phyloP scores from a whole-genome alignment of 92 coral and sea anemone species.

The Palythoa caribaeorum region DNA sequence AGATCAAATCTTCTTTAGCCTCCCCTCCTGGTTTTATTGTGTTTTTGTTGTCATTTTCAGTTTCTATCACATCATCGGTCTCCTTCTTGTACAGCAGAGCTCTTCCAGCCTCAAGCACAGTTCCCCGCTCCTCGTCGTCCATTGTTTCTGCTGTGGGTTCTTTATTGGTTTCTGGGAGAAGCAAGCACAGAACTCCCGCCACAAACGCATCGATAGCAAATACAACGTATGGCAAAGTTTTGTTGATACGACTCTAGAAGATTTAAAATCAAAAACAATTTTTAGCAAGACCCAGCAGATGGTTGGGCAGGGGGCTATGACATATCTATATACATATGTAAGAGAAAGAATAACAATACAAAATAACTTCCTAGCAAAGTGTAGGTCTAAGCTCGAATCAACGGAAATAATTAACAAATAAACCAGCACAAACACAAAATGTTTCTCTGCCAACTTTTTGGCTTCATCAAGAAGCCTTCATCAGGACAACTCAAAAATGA shows the following conservation, averaged over 20 bases:
- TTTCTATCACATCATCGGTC: conserved; percentile 6
- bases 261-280: neutral
- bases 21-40: neutral
- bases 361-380: no score
- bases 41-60: conserved; percentile 4
- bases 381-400: no score
- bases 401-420: no score
- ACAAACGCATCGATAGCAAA: conserved; percentile 88
- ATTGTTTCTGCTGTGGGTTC: conserved; percentile 89
- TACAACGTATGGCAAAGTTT: conserved; percentile 79
- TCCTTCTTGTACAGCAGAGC: conserved; percentile 35
- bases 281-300: neutral
- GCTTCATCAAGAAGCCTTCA: no score
- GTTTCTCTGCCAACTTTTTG: no score
- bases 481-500: no score
- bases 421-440: no score
- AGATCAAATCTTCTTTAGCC: neutral
- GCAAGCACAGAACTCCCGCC: conserved; percentile 86
- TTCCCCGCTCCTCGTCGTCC: conserved; percentile 52
- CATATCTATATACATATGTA: no score
- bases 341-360: no score
- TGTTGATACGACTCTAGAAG: conserved; percentile 61
- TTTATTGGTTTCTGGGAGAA: conserved; percentile 92
- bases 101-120: conserved; percentile 16
- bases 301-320: no score